Evolutionary conservation across 2,797 vertebrate species (phyloP).

Genomic region (Clamator glandarius): DNA sequence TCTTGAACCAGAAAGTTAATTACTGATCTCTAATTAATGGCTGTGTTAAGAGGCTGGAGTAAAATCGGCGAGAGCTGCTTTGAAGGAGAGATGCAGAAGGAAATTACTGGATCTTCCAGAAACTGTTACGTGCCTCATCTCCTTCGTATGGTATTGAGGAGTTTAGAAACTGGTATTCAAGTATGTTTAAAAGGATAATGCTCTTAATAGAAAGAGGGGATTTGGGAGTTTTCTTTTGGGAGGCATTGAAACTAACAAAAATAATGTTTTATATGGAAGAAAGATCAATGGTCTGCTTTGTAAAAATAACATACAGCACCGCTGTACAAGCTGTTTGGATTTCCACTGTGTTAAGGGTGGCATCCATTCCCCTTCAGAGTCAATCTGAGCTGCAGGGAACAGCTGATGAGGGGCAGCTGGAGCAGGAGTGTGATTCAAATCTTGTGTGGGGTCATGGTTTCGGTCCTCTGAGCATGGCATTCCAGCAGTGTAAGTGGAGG

Average conservation of each 20-base stretch:
- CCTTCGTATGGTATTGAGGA: background rate
- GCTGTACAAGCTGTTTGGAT: background rate
- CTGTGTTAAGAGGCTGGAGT: conserved; percentile 58
- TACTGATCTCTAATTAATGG: conserved; percentile 76
- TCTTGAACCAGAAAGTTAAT: conserved; percentile 78
- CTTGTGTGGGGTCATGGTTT: accelerated
- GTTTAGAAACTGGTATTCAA: background rate
- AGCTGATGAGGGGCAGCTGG: background rate
- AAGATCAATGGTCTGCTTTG: background rate
- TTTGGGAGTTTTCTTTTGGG: background rate
- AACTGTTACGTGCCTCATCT: background rate
- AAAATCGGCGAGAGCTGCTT: conserved; percentile 40
- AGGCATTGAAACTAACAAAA: background rate
- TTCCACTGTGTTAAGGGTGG: background rate
- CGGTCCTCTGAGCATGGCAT: background rate
- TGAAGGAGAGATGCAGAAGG: conserved; percentile 26
- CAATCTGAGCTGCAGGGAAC: background rate
- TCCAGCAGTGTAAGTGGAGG: too few species aligned
- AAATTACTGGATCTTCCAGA: background rate
- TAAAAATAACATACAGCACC: background rate
- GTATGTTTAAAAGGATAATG: background rate
- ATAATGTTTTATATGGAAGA: background rate
- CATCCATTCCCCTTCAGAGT: background rate
- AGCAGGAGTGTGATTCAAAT: background rate
- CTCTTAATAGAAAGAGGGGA: background rate